phyloP scores from a whole-genome alignment of 2,888 invertebrate species.

The Fragum whitleyi region DNA sequence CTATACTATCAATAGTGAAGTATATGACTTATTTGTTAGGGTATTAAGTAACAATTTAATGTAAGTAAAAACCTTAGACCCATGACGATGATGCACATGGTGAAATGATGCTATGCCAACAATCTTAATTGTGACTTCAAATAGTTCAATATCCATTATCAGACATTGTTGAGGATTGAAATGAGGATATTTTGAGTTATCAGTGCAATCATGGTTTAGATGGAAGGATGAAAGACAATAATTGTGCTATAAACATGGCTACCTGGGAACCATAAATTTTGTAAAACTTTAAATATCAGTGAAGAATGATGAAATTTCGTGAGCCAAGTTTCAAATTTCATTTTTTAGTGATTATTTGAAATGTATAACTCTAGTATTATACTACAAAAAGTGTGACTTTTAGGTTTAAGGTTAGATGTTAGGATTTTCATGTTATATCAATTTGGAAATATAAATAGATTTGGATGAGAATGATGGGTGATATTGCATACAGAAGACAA shows the following conservation, averaged over 20 bases:
- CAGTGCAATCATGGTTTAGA: not conserved
- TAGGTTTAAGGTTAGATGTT: not conserved
- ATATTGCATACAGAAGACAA: conserved; percentile 13
- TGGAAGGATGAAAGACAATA: not conserved
- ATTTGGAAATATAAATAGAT: not conserved
- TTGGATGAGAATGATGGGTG: not conserved
- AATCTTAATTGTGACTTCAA: not conserved
- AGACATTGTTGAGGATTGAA: not conserved
- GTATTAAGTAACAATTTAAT: conserved; percentile 15
- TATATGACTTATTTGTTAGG: not conserved
- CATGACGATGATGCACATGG: not conserved
- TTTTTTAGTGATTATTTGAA: conserved; percentile 3
- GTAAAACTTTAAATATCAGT: not conserved
- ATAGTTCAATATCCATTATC: not conserved
- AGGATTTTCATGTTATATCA: not conserved
- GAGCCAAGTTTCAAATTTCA: conserved; percentile 22
- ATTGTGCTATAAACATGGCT: not conserved
- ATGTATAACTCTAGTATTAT: not conserved
- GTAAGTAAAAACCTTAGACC: conserved; percentile 8
- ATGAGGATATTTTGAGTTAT: not conserved
- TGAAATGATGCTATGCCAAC: not conserved
- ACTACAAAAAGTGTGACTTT: not conserved
- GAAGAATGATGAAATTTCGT: conserved; percentile 3
- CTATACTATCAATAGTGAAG: not conserved
- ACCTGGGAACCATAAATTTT: not conserved